Base-by-base conservation (phyloP, 2,113 vertebrate genomes). In the Trematomus loennbergii region DNA sequence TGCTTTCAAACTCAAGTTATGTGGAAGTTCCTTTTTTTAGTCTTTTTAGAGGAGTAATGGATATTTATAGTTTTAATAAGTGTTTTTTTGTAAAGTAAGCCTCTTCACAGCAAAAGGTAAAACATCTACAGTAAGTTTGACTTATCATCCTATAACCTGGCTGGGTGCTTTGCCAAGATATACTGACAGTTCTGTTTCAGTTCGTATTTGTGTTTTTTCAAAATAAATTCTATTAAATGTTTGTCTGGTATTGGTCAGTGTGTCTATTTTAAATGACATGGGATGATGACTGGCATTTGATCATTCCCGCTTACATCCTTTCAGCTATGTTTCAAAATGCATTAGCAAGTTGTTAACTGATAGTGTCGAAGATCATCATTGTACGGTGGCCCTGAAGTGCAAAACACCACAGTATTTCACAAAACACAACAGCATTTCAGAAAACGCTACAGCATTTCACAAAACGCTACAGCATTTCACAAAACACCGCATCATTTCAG, bases 251-350 rank as follows among this genome's bases (percentile, higher is more conserved):
- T 9, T 25, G 66, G 60, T 64, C 59, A 55, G 4, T 48, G 58
- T 61, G 13, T 43, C 40, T 55, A 4, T 36, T 12, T 55, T 11
- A 9, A 53, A 53, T 18, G 12, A 64, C 15, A 46, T n/a, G n/a
- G 20, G 20, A 65, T 29, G 8, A 22, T 40, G 7, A 22, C 36
- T 53, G 36, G 5, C n/a, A 29, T 33, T 49, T 68, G n/a, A 13
- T 54, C 0, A 11, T n/a, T 53, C 50, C 29, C 20, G 18, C 9
- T 58, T 9, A 29, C 0, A 0, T 5, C 1, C 12, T 36, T 8
- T 48, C 5, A 2, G 12, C 12, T 57, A 9, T 66, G 16, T 54
- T 67, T 74, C 13, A 12, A 16, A 13, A 10, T 2, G 10, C 20
- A 11, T 16, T 57, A 36, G 9, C 3, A 17, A 33, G 22, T 72